A percentile compares a stretch with the other conserved stretches of the same genome.
These are phyloP conservation scores for Steinernema feltiae DNA, from an alignment of 1,140 invertebrate species.

Conservation along the genomic window DNA sequence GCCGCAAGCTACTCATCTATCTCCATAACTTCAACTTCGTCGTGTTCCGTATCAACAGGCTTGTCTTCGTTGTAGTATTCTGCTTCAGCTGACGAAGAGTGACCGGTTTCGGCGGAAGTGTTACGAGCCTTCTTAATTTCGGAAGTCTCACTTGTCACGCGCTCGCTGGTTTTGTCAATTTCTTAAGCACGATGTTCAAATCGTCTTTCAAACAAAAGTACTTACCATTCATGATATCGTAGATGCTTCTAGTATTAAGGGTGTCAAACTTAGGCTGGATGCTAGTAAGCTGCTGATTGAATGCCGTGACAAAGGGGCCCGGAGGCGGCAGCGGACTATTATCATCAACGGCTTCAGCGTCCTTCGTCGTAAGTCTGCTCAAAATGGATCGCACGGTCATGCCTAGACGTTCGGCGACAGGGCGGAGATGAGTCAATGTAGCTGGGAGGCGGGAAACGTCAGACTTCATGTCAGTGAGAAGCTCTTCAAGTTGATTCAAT, in stretches of 20 bases:
- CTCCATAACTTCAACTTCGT: neutral
- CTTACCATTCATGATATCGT: neutral
- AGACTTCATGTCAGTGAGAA: slow-evolving; percentile 98
- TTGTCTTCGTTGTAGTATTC: neutral
- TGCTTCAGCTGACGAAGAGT: neutral
- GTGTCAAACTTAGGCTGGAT: slow-evolving; percentile 57
- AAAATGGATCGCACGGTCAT: slow-evolving; percentile 73
- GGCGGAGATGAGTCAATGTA: slow-evolving; percentile 88
- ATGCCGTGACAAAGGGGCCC: slow-evolving; percentile 55
- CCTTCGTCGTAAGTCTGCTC: slow-evolving; percentile 50
- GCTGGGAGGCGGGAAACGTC: slow-evolving; percentile 94
- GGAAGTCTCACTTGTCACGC: no score
- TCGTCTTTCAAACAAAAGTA: neutral
- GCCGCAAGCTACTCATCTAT: neutral
- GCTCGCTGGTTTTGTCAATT: no score
- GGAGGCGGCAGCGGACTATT: slow-evolving; percentile 49
- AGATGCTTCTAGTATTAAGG: slow-evolving; percentile 16
- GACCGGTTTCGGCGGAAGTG: no score
- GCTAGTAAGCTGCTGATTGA: slow-evolving; percentile 40
- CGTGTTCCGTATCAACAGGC: neutral
- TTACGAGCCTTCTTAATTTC: no score
- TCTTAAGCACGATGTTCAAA: no score
- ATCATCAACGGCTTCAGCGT: slow-evolving; percentile 49
- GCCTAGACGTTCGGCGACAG: slow-evolving; percentile 86
- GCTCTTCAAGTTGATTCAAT: slow-evolving; percentile 92